These are phyloP conservation scores for Sesia bembeciformis DNA, from an alignment of 2,888 invertebrate genomes.

Conservation along the genomic window DNA sequence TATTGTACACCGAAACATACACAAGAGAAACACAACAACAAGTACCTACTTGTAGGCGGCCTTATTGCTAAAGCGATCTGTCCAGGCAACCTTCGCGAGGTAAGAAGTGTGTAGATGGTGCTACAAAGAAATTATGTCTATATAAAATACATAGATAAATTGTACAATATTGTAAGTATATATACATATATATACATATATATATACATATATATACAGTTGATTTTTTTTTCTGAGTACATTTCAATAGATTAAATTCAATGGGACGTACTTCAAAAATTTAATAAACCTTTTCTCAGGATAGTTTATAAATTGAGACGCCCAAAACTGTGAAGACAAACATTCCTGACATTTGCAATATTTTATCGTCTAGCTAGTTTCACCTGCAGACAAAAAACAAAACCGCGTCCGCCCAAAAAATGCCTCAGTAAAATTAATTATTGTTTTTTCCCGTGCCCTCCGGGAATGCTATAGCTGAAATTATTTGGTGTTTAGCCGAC, in stretches of 20 bases:
- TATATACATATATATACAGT: no score
- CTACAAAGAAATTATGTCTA: not conserved
- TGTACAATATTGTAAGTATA: not conserved
- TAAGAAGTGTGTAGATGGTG: no score
- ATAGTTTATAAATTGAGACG: constrained; percentile 18
- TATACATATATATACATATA: not conserved
- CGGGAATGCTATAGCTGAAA: constrained; percentile 60
- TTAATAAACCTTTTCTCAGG: not conserved
- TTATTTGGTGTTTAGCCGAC: constrained; percentile 71
- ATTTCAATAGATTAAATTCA: no score
- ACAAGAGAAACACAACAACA: no score
- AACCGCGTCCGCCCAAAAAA: constrained; percentile 42
- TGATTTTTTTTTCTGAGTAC: no score
- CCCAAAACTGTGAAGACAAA: constrained; percentile 22
- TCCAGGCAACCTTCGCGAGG: no score
- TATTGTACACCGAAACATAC: no score
- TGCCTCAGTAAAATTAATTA: constrained; percentile 65
- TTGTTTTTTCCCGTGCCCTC: constrained; percentile 44
- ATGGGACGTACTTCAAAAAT: no score
- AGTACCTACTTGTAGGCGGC: no score
- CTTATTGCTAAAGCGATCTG: no score
- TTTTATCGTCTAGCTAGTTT: constrained; percentile 34
- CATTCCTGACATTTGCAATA: constrained; percentile 33
- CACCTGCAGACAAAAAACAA: constrained; percentile 40
- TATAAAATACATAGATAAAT: not conserved